Conservation (phyloP, 2,113 vertebrate genomes). For the Callaeas wilsoni region DNA sequence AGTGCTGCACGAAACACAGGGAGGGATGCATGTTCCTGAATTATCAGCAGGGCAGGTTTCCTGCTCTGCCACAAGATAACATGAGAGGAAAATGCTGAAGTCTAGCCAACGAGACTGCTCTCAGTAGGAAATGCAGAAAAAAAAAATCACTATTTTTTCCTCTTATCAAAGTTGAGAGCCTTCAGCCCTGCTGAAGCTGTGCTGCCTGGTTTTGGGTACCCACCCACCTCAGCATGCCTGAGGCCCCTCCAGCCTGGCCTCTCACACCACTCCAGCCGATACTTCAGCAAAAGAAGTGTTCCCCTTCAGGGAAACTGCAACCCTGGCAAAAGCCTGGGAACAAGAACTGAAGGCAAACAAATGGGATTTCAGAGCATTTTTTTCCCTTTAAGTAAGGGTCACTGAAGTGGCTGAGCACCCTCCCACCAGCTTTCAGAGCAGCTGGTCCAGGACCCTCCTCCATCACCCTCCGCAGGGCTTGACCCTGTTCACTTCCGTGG, state of each 20-base stretch:
- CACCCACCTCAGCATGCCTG: neutral
- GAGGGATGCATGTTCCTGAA: accelerated
- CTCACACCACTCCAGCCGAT: neutral
- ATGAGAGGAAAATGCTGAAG: neutral
- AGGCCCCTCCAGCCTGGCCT: neutral
- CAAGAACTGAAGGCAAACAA: neutral
- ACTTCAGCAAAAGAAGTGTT: neutral
- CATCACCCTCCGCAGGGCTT: neutral
- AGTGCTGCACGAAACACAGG: neutral
- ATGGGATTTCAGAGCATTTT: accelerated
- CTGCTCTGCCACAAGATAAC: neutral
- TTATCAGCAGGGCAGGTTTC: neutral
- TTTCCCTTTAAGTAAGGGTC: neutral
- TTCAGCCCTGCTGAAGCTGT: neutral
- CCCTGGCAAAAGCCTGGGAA: neutral
- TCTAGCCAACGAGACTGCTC: neutral
- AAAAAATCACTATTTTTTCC: neutral
- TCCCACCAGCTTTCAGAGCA: neutral
- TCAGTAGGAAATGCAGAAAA: neutral
- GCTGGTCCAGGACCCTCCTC: neutral
- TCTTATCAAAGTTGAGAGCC: neutral
- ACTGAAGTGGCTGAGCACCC: neutral
- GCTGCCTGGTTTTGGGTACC: neutral
- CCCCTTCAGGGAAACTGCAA: neutral
- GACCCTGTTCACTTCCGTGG: accelerated